Evolutionary conservation across 2,113 vertebrate species (phyloP).

Genomic region (Eupsittula cactorum): DNA sequence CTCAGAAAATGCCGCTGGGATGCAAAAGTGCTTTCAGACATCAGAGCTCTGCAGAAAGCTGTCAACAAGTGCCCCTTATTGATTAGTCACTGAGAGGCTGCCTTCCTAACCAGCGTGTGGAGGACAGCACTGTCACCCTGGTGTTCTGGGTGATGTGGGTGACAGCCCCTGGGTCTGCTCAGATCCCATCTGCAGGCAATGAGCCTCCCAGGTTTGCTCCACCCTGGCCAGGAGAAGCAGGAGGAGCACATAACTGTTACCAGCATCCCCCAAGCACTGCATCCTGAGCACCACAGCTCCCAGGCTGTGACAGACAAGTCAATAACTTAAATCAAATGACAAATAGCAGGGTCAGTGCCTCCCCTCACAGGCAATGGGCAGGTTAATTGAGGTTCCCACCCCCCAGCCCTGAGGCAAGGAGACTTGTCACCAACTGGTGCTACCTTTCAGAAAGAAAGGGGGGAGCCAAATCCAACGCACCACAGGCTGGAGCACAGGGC

Average conservation of each 20-base stretch:
- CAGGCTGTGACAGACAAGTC: not conserved
- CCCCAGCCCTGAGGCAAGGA: not conserved
- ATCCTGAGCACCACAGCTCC: accelerated
- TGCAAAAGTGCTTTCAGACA: not conserved
- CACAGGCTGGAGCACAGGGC: not conserved
- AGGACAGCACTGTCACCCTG: not conserved
- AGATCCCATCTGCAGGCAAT: too few relatives aligned
- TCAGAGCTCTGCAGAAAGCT: not conserved
- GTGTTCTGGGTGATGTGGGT: accelerated
- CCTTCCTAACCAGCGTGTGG: not conserved
- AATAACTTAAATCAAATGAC: not conserved
- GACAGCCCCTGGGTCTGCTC: not conserved
- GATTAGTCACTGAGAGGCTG: not conserved
- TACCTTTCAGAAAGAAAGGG: not conserved
- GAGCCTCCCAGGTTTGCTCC: not conserved
- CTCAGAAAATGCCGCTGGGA: not conserved
- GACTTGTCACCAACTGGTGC: accelerated
- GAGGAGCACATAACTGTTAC: not conserved
- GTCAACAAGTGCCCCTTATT: not conserved
- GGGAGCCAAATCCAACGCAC: not conserved
- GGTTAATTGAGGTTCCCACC: not conserved
- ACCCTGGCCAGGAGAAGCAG: not conserved
- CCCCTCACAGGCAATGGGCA: not conserved
- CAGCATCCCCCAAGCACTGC: not conserved
- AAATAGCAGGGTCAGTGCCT: not conserved